phyloP scores from a whole-genome alignment of 2,888 invertebrate species.

The Papilio protenor region DNA sequence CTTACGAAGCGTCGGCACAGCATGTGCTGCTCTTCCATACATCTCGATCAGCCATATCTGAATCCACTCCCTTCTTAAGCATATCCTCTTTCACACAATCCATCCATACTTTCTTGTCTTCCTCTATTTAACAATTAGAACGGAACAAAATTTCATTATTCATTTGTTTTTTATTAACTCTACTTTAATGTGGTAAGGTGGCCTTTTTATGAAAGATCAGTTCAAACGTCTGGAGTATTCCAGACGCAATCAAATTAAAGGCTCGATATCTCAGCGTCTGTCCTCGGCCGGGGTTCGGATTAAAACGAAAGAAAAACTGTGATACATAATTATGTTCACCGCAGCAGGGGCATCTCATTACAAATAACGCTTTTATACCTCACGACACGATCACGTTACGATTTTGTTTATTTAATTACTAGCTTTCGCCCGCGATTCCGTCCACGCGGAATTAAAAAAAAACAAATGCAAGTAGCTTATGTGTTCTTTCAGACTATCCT shows the following conservation, averaged over 20 bases:
- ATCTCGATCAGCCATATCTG: too few relatives aligned
- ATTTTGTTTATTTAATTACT: not conserved
- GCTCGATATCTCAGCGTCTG: constrained; percentile 28
- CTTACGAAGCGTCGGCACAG: too few relatives aligned
- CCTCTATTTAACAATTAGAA: too few relatives aligned
- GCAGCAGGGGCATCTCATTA: constrained; percentile 48
- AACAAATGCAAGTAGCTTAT: too few relatives aligned
- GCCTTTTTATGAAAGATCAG: constrained; percentile 1
- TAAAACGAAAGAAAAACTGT: constrained; percentile 43
- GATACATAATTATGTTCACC: constrained; percentile 49
- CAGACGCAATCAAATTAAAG: constrained; percentile 43
- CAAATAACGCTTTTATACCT: constrained; percentile 18
- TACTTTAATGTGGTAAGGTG: not conserved
- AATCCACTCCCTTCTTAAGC: too few relatives aligned
- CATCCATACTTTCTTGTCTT: too few relatives aligned
- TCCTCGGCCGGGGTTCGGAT: constrained; percentile 17
- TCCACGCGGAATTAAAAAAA: too few relatives aligned
- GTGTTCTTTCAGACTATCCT: too few relatives aligned
- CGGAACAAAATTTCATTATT: too few relatives aligned
- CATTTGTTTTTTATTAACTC: not conserved
- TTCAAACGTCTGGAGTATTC: constrained; percentile 19
- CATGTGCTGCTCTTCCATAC: too few relatives aligned
- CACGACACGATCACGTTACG: constrained; percentile 36
- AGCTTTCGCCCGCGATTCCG: too few relatives aligned
- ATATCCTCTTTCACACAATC: too few relatives aligned